Base-by-base conservation (phyloP, 2,797 vertebrate genomes). In the Cyprinella venusta region DNA sequence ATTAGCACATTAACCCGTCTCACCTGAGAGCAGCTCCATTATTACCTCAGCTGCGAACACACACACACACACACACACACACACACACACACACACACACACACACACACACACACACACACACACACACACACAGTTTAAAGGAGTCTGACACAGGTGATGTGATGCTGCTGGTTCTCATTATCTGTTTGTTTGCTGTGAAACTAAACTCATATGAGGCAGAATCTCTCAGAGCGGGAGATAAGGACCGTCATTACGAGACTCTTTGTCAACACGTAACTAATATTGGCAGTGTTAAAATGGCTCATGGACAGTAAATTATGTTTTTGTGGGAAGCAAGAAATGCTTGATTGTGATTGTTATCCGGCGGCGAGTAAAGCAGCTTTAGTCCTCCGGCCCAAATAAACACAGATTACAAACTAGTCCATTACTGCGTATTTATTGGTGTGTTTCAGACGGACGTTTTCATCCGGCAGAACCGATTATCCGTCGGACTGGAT, bases 41-140 rank as follows among this genome's bases (percentile, higher is more conserved):
- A 92, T 93, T 96, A 96, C 95, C 94, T 93, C 94, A 96, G 91
- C 93, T 93, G 94, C 95, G 95, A 92, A 90, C 92, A 95, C 59
- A 24, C 56, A 59, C 54, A 56, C 54, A 59, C 9, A n/a, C 54
- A n/a, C 56, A 24, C 56, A 12, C n/a, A 24, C 21, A 59, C 56
- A 59, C n/a, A 12, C n/a, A 90, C 92, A 95, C 59, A 24, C 56
- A 59, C 54, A 56, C 54, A 59, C 9, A n/a, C 54, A n/a, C 56
- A 24, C 56, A 12, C n/a, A 24, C 21, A 59, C 56, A 59, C n/a
- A 90, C 92, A 95, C 59, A 24, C 56, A 59, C 54, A 56, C 54
- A 59, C 9, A n/a, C 54, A n/a, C 56, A 24, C 56, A 12, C n/a
- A 24, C 21, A 59, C 56, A 59, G 10, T 56, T 40, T 24, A 40